These are phyloP conservation scores for Tribolium freemani DNA, from an alignment of 2,888 invertebrate species.

Conservation along the genomic window DNA sequence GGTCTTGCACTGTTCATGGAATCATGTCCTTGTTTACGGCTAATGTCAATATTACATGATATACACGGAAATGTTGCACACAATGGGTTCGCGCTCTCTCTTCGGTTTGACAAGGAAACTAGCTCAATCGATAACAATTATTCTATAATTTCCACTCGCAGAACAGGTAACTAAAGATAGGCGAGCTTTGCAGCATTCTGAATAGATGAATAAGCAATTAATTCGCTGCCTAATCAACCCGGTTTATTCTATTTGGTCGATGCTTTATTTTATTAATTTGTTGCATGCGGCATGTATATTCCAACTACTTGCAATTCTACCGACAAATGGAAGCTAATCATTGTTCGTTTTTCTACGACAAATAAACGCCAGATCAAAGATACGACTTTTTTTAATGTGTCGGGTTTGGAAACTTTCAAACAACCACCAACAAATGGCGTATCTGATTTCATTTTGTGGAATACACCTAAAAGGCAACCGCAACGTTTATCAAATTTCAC, in stretches of 20 bases:
- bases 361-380: no score
- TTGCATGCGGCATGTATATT: neutral
- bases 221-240: neutral
- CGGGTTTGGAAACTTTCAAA: no score
- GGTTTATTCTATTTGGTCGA: neutral
- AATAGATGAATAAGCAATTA: neutral
- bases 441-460: no score
- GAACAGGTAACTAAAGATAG: conserved; percentile 9
- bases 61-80: conserved; percentile 24
- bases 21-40: conserved; percentile 36
- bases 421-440: no score
- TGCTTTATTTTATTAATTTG: neutral
- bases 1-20: conserved; percentile 26
- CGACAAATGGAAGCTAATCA: no score
- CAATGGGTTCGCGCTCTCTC: conserved; percentile 4
- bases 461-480: no score
- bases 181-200: neutral
- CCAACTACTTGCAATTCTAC: no score
- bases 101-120: neutral
- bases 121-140: conserved; percentile 20
- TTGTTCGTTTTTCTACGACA: no score
- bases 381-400: no score
- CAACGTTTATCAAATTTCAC: no score
- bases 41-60: conserved; percentile 38
- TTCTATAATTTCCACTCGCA: conserved; percentile 25